Percentiles rank a stretch among this genome's conserved stretches.
phyloP scores from a whole-genome alignment of 2,113 vertebrate species.

The Pongo abelii region DNA sequence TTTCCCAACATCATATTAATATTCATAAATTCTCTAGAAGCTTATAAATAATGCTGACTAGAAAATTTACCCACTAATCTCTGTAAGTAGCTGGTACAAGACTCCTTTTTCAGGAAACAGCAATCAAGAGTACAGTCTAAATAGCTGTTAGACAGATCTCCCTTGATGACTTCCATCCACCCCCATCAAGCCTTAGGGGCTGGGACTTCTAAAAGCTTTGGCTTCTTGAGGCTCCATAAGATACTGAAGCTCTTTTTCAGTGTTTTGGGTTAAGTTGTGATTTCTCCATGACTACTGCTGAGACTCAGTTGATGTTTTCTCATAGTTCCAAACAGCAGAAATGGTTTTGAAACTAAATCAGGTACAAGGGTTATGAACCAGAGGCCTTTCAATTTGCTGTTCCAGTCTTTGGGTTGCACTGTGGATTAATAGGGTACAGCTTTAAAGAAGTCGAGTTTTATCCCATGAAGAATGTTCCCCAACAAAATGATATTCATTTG shows the following conservation, averaged over 20 bases:
- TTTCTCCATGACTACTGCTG: conserved; percentile 46
- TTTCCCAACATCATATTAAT: neutral
- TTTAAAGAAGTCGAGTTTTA: neutral
- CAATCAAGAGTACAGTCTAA: neutral
- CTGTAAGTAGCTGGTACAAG: neutral
- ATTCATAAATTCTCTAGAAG: neutral
- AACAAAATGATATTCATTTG: neutral
- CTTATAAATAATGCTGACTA: neutral
- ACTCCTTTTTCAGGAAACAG: neutral
- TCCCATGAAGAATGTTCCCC: neutral
- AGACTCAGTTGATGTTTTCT: neutral
- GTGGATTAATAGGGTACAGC: neutral
- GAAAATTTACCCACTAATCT: neutral
- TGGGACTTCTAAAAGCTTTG: neutral
- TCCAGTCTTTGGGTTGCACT: neutral
- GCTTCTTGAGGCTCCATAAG: neutral
- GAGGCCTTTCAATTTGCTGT: neutral
- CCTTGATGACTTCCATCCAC: neutral
- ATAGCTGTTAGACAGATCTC: neutral
- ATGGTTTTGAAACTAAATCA: conserved; percentile 15
- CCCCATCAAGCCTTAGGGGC: neutral
- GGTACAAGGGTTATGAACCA: neutral
- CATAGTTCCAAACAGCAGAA: neutral
- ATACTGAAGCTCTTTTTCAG: neutral
- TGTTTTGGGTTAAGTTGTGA: neutral